These are phyloP conservation scores for Gila orcuttii DNA, from an alignment of 2,113 vertebrate genomes.

Conservation along the genomic window DNA sequence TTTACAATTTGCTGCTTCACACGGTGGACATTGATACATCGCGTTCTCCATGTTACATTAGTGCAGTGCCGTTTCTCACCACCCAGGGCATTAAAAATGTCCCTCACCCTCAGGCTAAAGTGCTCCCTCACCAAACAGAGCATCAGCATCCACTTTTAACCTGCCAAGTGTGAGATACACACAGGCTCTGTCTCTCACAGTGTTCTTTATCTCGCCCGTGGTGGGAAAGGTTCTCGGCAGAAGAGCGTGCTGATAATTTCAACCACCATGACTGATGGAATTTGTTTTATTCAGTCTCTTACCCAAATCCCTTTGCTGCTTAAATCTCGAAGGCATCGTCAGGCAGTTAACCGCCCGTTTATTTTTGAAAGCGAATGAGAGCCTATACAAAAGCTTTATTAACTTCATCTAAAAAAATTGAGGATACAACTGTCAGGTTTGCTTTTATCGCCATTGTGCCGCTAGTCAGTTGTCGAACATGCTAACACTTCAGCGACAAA, in stretches of 20 bases:
- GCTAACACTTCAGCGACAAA: neutral
- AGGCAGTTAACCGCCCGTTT: slow-evolving; percentile 32
- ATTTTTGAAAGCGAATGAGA: neutral
- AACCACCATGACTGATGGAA: slow-evolving; percentile 16
- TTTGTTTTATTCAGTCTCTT: slow-evolving; percentile 17
- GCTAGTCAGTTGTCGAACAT: slow-evolving; percentile 52
- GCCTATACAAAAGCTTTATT: slow-evolving; percentile 42
- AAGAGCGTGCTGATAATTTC: slow-evolving; percentile 40
- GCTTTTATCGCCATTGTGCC: slow-evolving; percentile 44
- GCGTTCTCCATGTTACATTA: slow-evolving; percentile 32
- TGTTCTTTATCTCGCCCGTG: slow-evolving; percentile 12
- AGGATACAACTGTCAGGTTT: neutral
- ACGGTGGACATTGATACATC: slow-evolving; percentile 6
- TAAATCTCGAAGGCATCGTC: slow-evolving; percentile 42
- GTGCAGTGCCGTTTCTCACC: slow-evolving; percentile 32
- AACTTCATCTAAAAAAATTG: slow-evolving; percentile 1
- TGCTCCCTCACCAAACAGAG: slow-evolving; percentile 35
- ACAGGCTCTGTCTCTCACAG: neutral
- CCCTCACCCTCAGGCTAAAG: slow-evolving; percentile 21
- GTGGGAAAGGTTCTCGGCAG: neutral
- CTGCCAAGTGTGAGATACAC: slow-evolving; percentile 38
- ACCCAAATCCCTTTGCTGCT: neutral
- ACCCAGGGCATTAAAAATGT: slow-evolving; percentile 18
- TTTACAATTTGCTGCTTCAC: neutral
- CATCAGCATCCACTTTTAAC: slow-evolving; percentile 34